A percentile compares a stretch with the other conserved stretches of the same genome.
These are phyloP conservation scores for Burhinus bistriatus DNA, from an alignment of 2,113 vertebrate genomes.

Conservation along the genomic window DNA sequence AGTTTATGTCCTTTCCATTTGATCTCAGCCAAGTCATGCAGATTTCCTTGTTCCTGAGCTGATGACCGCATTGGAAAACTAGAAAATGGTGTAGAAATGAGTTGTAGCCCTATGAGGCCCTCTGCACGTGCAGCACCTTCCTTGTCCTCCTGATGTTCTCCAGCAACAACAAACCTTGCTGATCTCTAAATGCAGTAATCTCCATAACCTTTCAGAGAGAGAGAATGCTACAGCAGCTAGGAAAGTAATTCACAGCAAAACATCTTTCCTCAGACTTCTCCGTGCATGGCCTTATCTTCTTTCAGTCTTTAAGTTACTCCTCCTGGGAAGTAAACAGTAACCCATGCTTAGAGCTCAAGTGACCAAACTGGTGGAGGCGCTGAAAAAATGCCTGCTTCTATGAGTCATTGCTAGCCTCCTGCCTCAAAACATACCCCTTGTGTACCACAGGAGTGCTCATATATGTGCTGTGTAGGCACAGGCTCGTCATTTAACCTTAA, in stretches of 20 bases:
- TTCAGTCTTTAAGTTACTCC: neutral
- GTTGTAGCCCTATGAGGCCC: neutral
- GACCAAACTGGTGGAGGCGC: neutral
- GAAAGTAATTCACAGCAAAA: neutral
- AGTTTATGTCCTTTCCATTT: neutral
- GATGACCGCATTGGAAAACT: neutral
- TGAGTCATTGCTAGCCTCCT: neutral
- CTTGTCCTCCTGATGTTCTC: neutral
- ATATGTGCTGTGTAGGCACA: neutral
- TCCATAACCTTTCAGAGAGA: neutral
- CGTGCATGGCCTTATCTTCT: neutral
- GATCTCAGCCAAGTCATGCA: neutral
- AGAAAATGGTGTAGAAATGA: neutral
- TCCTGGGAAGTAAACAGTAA: neutral
- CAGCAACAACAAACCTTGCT: neutral
- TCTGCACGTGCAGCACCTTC: neutral
- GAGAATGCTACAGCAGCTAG: neutral
- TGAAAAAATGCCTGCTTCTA: neutral
- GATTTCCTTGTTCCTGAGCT: neutral
- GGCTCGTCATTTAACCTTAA: neutral
- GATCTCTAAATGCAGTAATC: neutral
- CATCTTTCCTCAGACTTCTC: neutral
- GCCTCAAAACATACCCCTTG: neutral
- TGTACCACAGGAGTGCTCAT: neutral
- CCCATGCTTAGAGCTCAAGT: neutral